Base-by-base conservation (phyloP, 1,140 invertebrate genomes). In the Drosophila arawakana region DNA sequence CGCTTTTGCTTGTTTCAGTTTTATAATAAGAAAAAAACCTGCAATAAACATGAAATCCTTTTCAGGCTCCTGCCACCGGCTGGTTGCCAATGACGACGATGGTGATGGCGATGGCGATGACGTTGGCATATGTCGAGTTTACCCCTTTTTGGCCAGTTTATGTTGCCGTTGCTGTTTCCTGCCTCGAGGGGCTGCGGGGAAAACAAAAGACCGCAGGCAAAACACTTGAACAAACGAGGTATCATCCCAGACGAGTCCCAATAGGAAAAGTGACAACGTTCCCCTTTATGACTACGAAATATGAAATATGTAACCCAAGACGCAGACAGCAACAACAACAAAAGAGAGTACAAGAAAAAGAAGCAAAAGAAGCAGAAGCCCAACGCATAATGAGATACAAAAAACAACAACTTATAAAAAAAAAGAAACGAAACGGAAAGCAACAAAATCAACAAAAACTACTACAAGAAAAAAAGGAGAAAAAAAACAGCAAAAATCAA, bases 241-340 rank as follows among this genome's bases (percentile, higher is more conserved):
- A 52, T 77, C 80, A 74, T 47, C 65, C 75, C 47, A 81, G 80
- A 35, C 55, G 70, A 75, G 73, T 46, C 10, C 82, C 80, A 73
- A 80, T 80, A 74, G 66, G 58, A 74, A 61, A 79, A 71, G 75
- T 65, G 73, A 77, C 70, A 80, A 69, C 59, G 44, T 58, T 9
- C 52, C 35, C 35, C 52, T 18, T 37, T 80, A 61, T 74, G 84
- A 67, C 82, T 89, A 84, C 89, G 80, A 72, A 89, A 62, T 70
- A 74, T 74, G 72, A 88, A 89, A 84, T 88, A 85, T 88, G 84
- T 90, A 88, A 88, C 71, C 74, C 80, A 88, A 88, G 84, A 88
- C 84, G 84, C 52, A 78, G 73, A 43, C 61, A 50, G 57, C 59
- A 49, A 54, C 43, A 21, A 35, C 39, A 69, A 43, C 50, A 41